Evolutionary conservation across 2,888 invertebrate genomes (phyloP).

Genomic region (Tiliacea aurago): DNA sequence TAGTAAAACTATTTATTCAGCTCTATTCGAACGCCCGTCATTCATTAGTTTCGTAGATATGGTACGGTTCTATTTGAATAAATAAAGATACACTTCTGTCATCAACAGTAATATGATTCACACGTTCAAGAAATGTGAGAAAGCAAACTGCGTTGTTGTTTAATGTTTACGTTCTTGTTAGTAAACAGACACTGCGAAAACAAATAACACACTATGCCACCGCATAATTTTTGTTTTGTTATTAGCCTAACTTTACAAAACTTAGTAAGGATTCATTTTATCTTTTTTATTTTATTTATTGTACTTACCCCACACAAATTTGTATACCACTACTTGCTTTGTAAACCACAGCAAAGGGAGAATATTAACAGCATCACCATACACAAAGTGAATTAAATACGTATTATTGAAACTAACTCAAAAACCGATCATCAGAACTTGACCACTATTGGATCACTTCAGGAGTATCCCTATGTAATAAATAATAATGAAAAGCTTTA

Average conservation of each 20-base stretch:
- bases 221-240: not conserved
- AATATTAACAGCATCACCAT: not conserved
- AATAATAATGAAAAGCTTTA: too few relatives aligned
- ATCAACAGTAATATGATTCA: constrained; percentile 7
- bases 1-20: too few relatives aligned
- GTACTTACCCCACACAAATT: not conserved
- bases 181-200: constrained; percentile 9
- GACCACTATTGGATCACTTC: not conserved
- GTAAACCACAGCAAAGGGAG: not conserved
- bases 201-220: not conserved
- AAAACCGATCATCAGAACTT: not conserved
- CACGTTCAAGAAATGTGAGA: not conserved
- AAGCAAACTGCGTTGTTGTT: not conserved
- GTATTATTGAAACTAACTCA: not conserved
- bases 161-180: not conserved
- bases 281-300: not conserved
- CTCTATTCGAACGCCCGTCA: not conserved
- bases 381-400: not conserved
- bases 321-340: not conserved
- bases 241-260: not conserved
- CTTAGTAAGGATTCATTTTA: not conserved
- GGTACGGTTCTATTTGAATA: too few relatives aligned
- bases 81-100: not conserved
- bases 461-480: not conserved
- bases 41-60: not conserved